phyloP scores from a whole-genome alignment of 2,797 vertebrate genomes.

The Dipus sagitta region DNA sequence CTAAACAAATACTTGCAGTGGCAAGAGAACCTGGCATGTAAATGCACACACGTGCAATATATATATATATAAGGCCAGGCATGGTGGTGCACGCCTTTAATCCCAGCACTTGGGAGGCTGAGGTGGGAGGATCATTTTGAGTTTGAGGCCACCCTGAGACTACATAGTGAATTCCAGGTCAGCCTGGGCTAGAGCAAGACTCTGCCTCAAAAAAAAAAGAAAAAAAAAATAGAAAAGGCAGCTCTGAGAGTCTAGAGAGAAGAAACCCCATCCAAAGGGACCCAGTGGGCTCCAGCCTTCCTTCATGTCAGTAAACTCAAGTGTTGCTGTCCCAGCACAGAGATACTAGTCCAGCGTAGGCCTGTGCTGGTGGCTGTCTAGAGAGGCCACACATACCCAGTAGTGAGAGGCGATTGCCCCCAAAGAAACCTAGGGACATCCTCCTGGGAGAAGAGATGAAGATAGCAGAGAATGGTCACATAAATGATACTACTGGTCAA shows the following conservation, averaged over 20 bases:
- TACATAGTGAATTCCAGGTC: too few relatives aligned
- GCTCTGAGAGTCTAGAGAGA: background rate
- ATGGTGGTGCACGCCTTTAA: too few relatives aligned
- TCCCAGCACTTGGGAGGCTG: too few relatives aligned
- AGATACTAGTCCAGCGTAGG: background rate
- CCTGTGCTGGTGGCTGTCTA: too few relatives aligned
- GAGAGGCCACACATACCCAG: background rate
- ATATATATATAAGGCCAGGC: too few relatives aligned
- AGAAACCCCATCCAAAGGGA: background rate
- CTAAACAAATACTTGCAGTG: too few relatives aligned
- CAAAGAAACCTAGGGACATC: background rate
- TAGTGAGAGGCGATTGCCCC: background rate
- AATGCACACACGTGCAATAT: too few relatives aligned
- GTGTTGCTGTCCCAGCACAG: background rate
- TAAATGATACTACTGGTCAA: rapidly evolving
- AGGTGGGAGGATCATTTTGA: too few relatives aligned
- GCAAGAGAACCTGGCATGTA: too few relatives aligned
- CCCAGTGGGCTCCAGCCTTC: background rate
- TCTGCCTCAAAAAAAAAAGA: too few relatives aligned
- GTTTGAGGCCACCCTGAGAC: too few relatives aligned
- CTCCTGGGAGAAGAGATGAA: background rate
- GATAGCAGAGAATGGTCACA: background rate
- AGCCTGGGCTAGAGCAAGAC: too few relatives aligned
- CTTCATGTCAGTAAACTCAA: background rate
- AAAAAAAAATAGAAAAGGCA: background rate